Evolutionary conservation across 1,140 invertebrate species (phyloP), one percentile per base, ranked within the genome.

Genomic region (Nixonia krombeini): DNA sequence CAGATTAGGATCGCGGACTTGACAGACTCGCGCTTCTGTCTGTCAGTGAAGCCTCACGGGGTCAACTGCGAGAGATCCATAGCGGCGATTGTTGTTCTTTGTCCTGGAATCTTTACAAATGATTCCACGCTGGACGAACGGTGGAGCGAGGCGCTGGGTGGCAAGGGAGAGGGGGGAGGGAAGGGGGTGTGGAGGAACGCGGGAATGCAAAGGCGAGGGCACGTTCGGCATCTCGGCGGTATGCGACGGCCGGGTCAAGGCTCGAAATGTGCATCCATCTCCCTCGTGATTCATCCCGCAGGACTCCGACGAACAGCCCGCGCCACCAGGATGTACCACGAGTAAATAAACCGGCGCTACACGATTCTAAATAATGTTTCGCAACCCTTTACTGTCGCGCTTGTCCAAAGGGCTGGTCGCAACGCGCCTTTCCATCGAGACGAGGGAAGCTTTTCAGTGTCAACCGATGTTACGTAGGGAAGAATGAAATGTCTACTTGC

Each of bases 11-110:
- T 83, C 81, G 75, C 75, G 62, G 70, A 73, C 79, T 81, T 82
- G 80, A 83, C 79, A 81, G 79, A 75, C 80, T 82, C 76, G 79
- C 79, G 80, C 80, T 82, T 83, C 81, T 82, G 81, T 80, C 80
- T 73, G 80, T 82, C 78, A 74, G 67, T 72, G 69, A 74, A 72
- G 72, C 52, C 59, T 73, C 74, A 67, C 58, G 59, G 62, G 55
- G 53, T 78, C 78, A 77, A 69, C 41, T 38, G 35, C 59, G 46
- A 61, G 70, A 76, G 74, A 81, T 80, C 56, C 75, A 73, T 72
- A 73, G 58, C 73, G 67, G 42, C 67, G 74, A 79, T 77, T 75
- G 72, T 75, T 66, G 51, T 72, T 74, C 76, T 80, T 82, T 82
- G 75, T 82, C 75, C 77, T 56, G 71, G 65, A 81, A 80, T 82